Conservation (phyloP, 1,140 invertebrate genomes). For the Trichoplusia ni region DNA sequence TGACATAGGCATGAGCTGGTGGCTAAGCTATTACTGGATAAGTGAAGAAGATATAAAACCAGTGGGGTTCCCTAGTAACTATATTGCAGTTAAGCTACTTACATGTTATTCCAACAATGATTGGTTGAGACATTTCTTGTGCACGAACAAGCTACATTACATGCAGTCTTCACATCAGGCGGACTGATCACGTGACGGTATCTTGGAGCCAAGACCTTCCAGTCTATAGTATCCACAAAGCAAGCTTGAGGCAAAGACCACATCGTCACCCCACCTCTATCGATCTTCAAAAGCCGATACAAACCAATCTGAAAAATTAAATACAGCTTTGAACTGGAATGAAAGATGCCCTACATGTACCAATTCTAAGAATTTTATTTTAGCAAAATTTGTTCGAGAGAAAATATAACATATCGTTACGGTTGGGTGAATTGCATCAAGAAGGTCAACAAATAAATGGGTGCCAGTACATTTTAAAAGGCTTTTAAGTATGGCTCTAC, state of each 20-base stretch:
- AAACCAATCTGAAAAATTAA: slow-evolving; percentile 87
- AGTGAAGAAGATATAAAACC: too few species aligned
- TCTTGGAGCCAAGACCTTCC: slow-evolving; percentile 86
- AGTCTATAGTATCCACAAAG: slow-evolving; percentile 93
- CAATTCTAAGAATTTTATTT: too few species aligned
- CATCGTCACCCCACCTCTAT: slow-evolving; percentile 90
- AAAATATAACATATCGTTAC: too few species aligned
- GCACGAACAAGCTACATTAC: slow-evolving; percentile 55
- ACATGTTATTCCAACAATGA: slow-evolving; percentile 63
- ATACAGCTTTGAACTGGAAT: background rate
- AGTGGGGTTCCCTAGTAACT: too few species aligned
- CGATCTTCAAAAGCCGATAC: slow-evolving; percentile 87
- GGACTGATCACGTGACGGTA: slow-evolving; percentile 64
- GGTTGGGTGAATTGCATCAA: too few species aligned
- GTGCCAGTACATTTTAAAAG: too few species aligned
- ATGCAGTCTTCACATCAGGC: slow-evolving; percentile 38
- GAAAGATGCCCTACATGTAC: too few species aligned
- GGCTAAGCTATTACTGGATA: too few species aligned
- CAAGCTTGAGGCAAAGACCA: slow-evolving; percentile 91
- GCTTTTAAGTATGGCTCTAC: too few species aligned
- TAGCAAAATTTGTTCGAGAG: background rate
- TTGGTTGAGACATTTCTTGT: slow-evolving; percentile 44
- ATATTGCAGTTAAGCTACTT: too few species aligned
- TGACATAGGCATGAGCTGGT: too few species aligned
- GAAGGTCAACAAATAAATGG: too few species aligned